Base-by-base conservation (phyloP, 1,140 invertebrate genomes). In the Drosophila santomea region DNA sequence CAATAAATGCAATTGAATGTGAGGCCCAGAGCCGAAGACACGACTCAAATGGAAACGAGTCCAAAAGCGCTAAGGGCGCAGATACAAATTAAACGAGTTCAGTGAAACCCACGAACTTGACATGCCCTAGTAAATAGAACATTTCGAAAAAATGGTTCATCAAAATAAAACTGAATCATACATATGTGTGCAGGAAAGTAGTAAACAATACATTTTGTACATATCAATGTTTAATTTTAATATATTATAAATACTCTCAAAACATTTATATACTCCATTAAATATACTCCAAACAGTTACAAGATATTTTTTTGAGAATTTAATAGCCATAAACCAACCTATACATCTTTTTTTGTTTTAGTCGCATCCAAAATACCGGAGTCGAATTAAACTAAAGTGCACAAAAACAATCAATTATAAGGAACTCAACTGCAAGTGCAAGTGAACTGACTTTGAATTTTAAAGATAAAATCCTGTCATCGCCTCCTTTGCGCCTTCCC, bases 1-100 rank as follows among this genome's bases (percentile, higher is more conserved):
- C 82, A 85, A 85, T 78, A 85, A 80, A 80, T 80, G 78, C 77
- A 85, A 85, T 84, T 78, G 81, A 85, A 78, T 85, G 78, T 71
- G 77, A 84, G 76, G 60, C 59, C 35, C 45, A 51, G 20, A 35
- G 60, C 38, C 60, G 25, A 51, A 64, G 59, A 45, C 48, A 36
- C 60, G 61, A 68, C 36, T 54, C 44, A 67, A 67, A 47, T 38
- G 51, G 45, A 51, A 54, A 10, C 28, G 58, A 36, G 14, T 20
- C 32, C 25, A 35, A 36, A 20, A 25, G 23, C 47, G 50, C 17
- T 25, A 25, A 5, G 45, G 20, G 58, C 38, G 15, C 48, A 36
- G 32, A 32, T 52, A 61, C 57, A 78, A 77, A 54, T 58, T 55
- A 47, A 52, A 71, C n/a, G 23, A 43, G 52, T 2, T 23, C 8